Evolutionary conservation across 2,113 vertebrate genomes (phyloP).

Genomic region (Pimephales promelas): DNA sequence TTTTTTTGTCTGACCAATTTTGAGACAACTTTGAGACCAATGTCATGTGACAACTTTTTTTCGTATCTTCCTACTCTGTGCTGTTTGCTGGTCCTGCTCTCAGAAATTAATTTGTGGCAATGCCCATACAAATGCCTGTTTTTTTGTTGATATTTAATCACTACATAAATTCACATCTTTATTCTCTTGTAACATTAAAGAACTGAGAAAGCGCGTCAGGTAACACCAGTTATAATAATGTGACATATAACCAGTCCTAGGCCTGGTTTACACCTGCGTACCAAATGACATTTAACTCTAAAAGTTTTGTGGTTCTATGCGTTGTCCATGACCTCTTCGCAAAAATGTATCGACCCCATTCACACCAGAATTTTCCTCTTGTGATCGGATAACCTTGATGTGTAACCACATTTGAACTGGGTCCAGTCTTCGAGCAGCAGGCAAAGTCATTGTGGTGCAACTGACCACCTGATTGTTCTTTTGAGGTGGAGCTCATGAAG

Average conservation of each 20-base stretch:
- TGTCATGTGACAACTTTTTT: background rate
- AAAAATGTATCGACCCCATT: background rate
- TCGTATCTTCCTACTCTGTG: background rate
- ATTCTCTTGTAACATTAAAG: background rate
- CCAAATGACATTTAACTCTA: background rate
- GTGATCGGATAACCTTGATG: background rate
- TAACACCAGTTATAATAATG: background rate
- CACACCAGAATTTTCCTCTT: background rate
- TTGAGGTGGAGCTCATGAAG: slow-evolving; percentile 44
- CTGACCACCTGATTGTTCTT: slow-evolving; percentile 54
- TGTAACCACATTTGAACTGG: background rate
- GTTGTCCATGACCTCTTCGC: background rate
- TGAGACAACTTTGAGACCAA: too few relatives aligned
- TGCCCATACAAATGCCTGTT: background rate
- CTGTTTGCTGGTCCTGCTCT: background rate
- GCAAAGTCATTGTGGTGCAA: background rate
- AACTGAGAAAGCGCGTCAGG: background rate
- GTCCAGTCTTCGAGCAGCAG: background rate
- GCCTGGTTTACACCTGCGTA: background rate
- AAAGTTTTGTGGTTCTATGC: background rate
- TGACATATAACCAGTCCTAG: background rate
- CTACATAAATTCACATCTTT: background rate
- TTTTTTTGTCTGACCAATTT: background rate
- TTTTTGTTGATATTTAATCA: background rate
- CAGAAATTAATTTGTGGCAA: background rate